These are phyloP conservation scores for Leptinotarsa tumamoca DNA, from an alignment of 2,888 invertebrate species.

Conservation along the genomic window DNA sequence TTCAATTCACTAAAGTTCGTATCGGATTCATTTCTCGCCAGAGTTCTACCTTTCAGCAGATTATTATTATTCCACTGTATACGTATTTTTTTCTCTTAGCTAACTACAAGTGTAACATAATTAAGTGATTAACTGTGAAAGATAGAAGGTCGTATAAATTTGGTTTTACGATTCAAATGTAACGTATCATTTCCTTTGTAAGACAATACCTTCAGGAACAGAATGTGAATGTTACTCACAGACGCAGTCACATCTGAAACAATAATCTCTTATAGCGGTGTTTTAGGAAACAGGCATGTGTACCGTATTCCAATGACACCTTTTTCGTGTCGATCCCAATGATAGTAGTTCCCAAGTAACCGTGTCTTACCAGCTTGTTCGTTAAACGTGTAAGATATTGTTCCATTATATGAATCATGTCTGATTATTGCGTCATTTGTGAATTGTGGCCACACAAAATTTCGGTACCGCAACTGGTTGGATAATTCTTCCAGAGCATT, in stretches of 20 bases:
- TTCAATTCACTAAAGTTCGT: no score
- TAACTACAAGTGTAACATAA: neutral
- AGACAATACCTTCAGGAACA: neutral
- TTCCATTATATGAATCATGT: no score
- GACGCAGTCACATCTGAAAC: neutral
- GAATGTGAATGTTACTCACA: neutral
- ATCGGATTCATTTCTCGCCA: no score
- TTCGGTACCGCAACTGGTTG: no score
- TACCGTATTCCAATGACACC: constrained; percentile 9
- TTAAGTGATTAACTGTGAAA: neutral
- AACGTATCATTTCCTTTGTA: neutral
- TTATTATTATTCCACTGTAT: no score
- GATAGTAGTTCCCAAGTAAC: neutral
- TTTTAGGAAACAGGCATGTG: neutral
- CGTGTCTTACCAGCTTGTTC: no score
- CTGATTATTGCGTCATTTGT: no score
- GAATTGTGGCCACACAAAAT: no score
- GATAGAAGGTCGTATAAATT: neutral
- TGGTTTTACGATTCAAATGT: neutral
- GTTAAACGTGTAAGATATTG: no score
- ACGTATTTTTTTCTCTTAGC: no score
- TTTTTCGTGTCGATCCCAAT: neutral
- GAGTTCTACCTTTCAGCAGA: no score
- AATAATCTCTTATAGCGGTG: neutral
- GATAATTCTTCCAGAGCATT: no score